Percentiles rank a stretch among this genome's conserved stretches.
These are phyloP conservation scores for Chesias legatella DNA, from an alignment of 2,888 invertebrate species.

Conservation along the genomic window DNA sequence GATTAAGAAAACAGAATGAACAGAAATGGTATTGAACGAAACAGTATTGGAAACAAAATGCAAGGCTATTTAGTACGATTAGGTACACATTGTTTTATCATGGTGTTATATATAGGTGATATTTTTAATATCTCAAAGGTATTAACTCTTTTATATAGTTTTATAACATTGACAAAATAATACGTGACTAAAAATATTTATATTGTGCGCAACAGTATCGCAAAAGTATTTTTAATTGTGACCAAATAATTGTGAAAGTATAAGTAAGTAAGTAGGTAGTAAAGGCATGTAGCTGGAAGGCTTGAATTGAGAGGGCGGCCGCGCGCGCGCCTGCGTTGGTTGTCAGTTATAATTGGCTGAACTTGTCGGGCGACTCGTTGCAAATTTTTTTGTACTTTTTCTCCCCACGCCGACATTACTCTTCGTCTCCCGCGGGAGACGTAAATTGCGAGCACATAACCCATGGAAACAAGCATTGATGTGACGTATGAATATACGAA, in stretches of 20 bases:
- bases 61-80: no score
- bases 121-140: no score
- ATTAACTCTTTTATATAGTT: no score
- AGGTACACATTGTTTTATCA: no score
- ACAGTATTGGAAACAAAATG: no score
- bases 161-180: no score
- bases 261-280: constrained; percentile 24
- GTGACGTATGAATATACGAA: constrained; percentile 72
- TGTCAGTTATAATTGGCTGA: constrained; percentile 81
- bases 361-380: constrained; percentile 73
- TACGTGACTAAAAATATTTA: no score
- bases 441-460: constrained; percentile 70
- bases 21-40: neutral
- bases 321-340: constrained; percentile 57
- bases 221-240: no score
- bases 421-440: constrained; percentile 77
- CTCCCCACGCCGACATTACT: constrained; percentile 71
- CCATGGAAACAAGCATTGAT: constrained; percentile 70
- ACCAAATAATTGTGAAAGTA: neutral
- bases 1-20: constrained; percentile 8
- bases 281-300: constrained; percentile 42
- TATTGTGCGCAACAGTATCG: no score
- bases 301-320: constrained; percentile 64
- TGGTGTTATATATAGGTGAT: no score
- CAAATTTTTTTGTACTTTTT: constrained; percentile 64